Evolutionary conservation across 2,113 vertebrate genomes (phyloP).

Genomic region (Tor tambroides): DNA sequence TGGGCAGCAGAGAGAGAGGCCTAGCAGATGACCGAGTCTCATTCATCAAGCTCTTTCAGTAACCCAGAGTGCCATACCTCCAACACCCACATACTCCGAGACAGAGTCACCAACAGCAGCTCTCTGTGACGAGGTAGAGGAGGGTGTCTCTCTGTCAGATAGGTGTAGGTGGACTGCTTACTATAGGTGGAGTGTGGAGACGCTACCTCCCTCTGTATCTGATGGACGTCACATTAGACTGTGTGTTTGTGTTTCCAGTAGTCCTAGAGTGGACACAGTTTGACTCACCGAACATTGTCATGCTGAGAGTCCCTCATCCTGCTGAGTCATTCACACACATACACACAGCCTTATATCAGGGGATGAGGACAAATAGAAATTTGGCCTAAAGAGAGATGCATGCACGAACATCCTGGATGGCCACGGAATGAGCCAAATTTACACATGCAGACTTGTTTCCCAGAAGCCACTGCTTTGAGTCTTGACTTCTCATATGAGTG

Average conservation of each 20-base stretch:
- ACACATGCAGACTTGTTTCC: not conserved
- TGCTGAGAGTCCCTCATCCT: conserved; percentile 54
- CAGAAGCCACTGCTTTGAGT: not conserved
- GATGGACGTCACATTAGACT: conserved; percentile 20
- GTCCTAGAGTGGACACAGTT: conserved; percentile 35
- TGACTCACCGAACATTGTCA: conserved; percentile 53
- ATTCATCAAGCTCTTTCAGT: conserved; percentile 29
- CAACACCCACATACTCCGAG: conserved; percentile 34
- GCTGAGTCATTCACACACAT: conserved; percentile 50
- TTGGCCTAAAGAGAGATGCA: not conserved
- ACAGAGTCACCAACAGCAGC: conserved; percentile 23
- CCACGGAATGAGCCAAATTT: not conserved
- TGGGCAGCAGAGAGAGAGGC: conserved; percentile 20
- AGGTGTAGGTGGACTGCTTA: conserved; percentile 48
- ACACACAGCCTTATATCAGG: conserved; percentile 7
- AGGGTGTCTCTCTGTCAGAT: conserved; percentile 48
- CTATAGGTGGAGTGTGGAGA: conserved; percentile 43
- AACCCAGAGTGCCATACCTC: conserved; percentile 23
- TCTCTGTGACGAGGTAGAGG: conserved; percentile 38
- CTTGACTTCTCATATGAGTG: not conserved
- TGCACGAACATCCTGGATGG: not conserved
- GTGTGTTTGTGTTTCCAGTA: conserved; percentile 3
- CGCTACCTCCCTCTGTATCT: not conserved
- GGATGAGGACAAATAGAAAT: not conserved
- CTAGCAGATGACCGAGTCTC: conserved; percentile 24